These are phyloP conservation scores for Danaus plexippus DNA, from an alignment of 1,140 invertebrate species.

Conservation along the genomic window DNA sequence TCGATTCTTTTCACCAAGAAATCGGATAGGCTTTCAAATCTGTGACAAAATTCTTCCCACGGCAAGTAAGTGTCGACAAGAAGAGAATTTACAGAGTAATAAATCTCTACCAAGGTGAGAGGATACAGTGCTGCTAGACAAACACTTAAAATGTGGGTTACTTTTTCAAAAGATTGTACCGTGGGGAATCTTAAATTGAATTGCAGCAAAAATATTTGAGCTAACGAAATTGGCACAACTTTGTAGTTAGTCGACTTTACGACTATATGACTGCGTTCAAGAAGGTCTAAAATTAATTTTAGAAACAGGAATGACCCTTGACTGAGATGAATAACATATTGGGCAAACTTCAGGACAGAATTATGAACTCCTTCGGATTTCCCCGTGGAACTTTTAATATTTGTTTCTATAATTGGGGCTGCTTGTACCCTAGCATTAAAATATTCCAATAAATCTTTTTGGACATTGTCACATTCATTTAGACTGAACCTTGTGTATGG, in stretches of 20 bases:
- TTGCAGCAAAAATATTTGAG: constrained; percentile 93
- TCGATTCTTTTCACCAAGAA: constrained; percentile 91
- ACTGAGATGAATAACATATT: constrained; percentile 86
- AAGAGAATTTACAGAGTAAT: constrained; percentile 92
- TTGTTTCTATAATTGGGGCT: constrained; percentile 85
- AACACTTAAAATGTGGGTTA: constrained; percentile 87
- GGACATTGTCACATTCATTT: constrained; percentile 83
- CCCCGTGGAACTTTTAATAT: constrained; percentile 82
- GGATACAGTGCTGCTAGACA: constrained; percentile 93
- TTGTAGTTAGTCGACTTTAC: constrained; percentile 95
- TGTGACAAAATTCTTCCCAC: constrained; percentile 92
- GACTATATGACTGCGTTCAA: constrained; percentile 93
- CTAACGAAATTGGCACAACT: constrained; percentile 91
- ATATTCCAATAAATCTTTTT: constrained; percentile 90
- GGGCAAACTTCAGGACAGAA: constrained; percentile 83
- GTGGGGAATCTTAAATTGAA: constrained; percentile 96
- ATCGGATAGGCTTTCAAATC: constrained; percentile 86
- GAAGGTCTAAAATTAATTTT: constrained; percentile 93
- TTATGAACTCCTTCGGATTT: constrained; percentile 77
- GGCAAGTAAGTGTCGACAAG: constrained; percentile 82
- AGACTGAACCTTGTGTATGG: constrained; percentile 83
- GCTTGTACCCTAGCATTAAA: constrained; percentile 85
- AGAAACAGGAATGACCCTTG: constrained; percentile 93
- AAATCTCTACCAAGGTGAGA: constrained; percentile 91
- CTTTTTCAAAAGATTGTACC: constrained; percentile 90